Conservation (phyloP, 2,113 vertebrate species). For the Panthera leo region DNA sequence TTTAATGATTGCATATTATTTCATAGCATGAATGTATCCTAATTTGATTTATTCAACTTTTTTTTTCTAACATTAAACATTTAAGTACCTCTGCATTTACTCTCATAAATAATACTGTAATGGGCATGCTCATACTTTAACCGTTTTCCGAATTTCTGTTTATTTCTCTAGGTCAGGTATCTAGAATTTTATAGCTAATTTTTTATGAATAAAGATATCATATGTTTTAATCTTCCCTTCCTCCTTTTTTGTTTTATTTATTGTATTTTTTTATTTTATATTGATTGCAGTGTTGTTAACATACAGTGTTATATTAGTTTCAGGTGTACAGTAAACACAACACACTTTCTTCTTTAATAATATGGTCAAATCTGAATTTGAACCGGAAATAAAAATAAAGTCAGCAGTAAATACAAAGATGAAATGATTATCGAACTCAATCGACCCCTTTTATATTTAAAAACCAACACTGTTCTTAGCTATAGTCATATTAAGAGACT, state of each 20-base stretch:
- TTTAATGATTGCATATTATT: conserved; percentile 38
- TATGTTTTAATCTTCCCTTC: background rate
- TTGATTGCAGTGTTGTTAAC: background rate
- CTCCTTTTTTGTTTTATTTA: background rate
- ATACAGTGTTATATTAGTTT: background rate
- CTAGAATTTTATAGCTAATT: background rate
- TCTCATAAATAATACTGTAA: conserved; percentile 15
- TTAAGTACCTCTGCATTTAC: background rate
- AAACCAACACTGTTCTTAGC: conserved; percentile 55
- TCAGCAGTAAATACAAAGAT: conserved; percentile 9
- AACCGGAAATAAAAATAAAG: conserved; percentile 46
- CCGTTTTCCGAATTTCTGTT: background rate
- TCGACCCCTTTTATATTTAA: conserved; percentile 33
- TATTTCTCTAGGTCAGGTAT: background rate
- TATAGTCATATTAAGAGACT: conserved; percentile 31
- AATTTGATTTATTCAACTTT: conserved; percentile 9
- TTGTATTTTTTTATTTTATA: background rate
- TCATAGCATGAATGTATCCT: conserved; percentile 14
- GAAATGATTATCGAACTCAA: conserved; percentile 30
- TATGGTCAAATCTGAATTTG: conserved; percentile 18
- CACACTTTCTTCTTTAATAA: background rate
- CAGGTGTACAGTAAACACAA: background rate
- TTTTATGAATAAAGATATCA: conserved; percentile 26
- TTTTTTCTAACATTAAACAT: conserved; percentile 23
- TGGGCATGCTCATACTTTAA: conserved; percentile 13